Conservation (phyloP, 2,888 invertebrate species). For the Charanyca ferruginea region DNA sequence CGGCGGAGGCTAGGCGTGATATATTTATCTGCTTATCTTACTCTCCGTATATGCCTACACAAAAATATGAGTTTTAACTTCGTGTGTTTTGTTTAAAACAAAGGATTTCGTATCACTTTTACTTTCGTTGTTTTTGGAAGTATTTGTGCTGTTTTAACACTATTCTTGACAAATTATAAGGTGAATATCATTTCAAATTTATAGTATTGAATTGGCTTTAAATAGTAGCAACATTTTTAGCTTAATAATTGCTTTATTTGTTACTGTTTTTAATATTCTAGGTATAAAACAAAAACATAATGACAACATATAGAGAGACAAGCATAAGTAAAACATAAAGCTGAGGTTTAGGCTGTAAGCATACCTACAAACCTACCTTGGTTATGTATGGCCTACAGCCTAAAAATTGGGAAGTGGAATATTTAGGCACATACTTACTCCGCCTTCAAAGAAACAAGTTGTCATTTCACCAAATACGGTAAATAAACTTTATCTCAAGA, state of each 20-base stretch:
- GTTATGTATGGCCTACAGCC: neutral
- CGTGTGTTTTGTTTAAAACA: constrained; percentile 3
- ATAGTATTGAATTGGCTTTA: constrained; percentile 9
- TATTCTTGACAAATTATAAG: constrained; percentile 12
- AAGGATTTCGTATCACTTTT: constrained; percentile 28
- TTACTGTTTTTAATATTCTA: too few species aligned
- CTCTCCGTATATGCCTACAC: neutral
- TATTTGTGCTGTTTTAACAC: neutral
- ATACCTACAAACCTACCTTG: neutral
- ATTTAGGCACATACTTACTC: neutral
- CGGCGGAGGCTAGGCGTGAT: constrained; percentile 40
- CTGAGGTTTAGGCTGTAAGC: too few species aligned
- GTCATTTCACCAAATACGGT: constrained; percentile 9
- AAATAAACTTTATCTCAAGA: constrained; percentile 19
- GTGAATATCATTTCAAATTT: too few species aligned
- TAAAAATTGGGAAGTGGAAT: neutral
- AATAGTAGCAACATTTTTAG: neutral
- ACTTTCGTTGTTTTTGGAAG: constrained; percentile 29
- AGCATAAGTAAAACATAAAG: too few species aligned
- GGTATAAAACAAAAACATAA: too few species aligned
- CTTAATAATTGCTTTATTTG: neutral
- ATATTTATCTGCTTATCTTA: constrained; percentile 49
- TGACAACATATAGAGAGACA: too few species aligned
- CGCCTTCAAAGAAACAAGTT: neutral
- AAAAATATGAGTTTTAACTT: constrained; percentile 25